A percentile compares a stretch with the other conserved stretches of the same genome.
These are phyloP conservation scores for Eonycteris spelaea DNA, from an alignment of 2,113 vertebrate genomes.

Conservation along the genomic window DNA sequence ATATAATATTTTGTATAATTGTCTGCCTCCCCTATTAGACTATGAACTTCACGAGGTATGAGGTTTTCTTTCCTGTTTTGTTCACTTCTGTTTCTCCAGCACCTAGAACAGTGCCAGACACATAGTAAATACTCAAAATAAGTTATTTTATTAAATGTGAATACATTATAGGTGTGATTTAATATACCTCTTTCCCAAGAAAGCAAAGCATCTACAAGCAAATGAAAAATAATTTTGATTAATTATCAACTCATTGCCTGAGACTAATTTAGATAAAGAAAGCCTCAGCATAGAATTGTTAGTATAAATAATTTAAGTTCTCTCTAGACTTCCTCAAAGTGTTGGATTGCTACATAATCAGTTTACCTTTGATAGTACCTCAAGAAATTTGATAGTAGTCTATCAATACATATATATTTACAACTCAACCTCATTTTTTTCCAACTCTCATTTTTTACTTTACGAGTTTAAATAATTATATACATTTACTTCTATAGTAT, in stretches of 20 bases:
- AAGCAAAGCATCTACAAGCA: neutral
- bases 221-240: neutral
- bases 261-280: constrained; percentile 10
- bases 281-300: neutral
- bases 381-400: neutral
- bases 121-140: neutral
- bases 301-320: neutral
- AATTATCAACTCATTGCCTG: neutral
- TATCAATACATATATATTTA: neutral
- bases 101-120: neutral
- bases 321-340: neutral
- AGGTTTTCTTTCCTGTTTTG: neutral
- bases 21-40: neutral
- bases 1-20: neutral
- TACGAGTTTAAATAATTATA: neutral
- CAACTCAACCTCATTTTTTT: neutral
- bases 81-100: neutral
- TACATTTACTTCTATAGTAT: neutral
- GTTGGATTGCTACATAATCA: neutral
- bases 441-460: neutral
- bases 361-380: neutral
- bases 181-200: neutral
- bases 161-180: neutral
- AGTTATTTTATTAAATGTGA: neutral
- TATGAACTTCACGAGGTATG: neutral